These are phyloP conservation scores for Andrena flavipes DNA, from an alignment of 2,888 invertebrate species.

Conservation along the genomic window DNA sequence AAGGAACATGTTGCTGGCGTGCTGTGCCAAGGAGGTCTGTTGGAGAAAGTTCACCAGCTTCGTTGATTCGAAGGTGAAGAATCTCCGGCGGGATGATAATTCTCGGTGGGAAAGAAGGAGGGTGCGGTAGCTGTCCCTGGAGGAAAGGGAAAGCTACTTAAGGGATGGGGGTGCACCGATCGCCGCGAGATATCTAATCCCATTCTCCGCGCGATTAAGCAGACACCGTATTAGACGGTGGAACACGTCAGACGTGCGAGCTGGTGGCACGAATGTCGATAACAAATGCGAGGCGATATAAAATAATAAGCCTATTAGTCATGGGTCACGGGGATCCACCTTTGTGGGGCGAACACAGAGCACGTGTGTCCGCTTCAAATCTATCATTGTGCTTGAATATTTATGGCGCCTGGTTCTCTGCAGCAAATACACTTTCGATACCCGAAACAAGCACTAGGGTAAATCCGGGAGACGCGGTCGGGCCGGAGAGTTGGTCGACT, in stretches of 20 bases:
- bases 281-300: constrained; percentile 83
- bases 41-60: background rate
- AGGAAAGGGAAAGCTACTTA: constrained; percentile 15
- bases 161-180: constrained; percentile 15
- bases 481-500: too few relatives aligned
- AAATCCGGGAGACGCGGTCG: too few relatives aligned
- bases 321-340: constrained; percentile 68
- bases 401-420: constrained; percentile 26
- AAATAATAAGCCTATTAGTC: constrained; percentile 84
- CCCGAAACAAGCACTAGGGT: background rate
- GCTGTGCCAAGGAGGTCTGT: background rate
- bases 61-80: background rate
- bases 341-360: constrained; percentile 55
- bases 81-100: background rate
- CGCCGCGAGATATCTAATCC: constrained; percentile 69
- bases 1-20: constrained; percentile 8
- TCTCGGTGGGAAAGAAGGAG: background rate
- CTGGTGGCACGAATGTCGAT: constrained; percentile 58
- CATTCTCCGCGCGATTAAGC: constrained; percentile 74
- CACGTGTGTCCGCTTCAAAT: constrained; percentile 43
- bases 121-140: constrained; percentile 13
- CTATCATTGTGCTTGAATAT: constrained; percentile 50
- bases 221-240: constrained; percentile 74
- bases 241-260: constrained; percentile 56
- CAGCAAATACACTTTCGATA: constrained; percentile 16